phyloP scores from a whole-genome alignment of 2,888 invertebrate species.

The Heliconius ethilla region DNA sequence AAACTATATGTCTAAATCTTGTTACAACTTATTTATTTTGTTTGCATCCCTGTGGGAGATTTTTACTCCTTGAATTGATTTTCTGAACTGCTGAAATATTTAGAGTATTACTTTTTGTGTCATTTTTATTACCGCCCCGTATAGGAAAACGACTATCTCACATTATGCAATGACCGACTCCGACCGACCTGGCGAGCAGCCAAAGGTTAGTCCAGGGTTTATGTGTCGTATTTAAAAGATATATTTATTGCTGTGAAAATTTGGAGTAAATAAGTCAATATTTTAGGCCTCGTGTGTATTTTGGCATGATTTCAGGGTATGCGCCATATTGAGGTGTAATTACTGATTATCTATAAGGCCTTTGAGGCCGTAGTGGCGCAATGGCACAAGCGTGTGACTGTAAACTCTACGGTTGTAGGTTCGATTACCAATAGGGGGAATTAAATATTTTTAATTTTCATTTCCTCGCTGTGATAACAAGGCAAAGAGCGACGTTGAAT shows the following conservation, averaged over 20 bases:
- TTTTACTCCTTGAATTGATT: background rate
- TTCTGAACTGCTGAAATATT: background rate
- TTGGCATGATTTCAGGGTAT: slow-evolving; percentile 11
- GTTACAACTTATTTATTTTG: too few relatives aligned
- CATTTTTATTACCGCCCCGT: background rate
- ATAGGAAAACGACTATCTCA: background rate
- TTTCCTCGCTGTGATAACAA: too few relatives aligned
- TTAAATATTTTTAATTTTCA: too few relatives aligned
- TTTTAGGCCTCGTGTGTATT: background rate
- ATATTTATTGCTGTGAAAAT: slow-evolving; percentile 34
- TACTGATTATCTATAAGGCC: background rate
- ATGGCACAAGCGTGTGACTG: background rate
- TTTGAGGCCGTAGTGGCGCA: background rate
- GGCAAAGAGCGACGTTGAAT: too few relatives aligned
- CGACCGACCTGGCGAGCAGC: slow-evolving; percentile 26
- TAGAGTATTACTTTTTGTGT: background rate
- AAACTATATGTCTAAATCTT: too few relatives aligned
- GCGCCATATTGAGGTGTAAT: background rate
- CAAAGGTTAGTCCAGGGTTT: slow-evolving; percentile 30
- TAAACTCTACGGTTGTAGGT: background rate
- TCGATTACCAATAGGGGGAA: background rate
- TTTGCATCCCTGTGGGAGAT: too few relatives aligned
- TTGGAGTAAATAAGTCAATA: slow-evolving; percentile 28
- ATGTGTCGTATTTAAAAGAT: slow-evolving; percentile 30
- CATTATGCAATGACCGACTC: slow-evolving; percentile 20